These are phyloP conservation scores for Sitodiplosis mosellana DNA, from an alignment of 1,140 invertebrate species.

Conservation along the genomic window DNA sequence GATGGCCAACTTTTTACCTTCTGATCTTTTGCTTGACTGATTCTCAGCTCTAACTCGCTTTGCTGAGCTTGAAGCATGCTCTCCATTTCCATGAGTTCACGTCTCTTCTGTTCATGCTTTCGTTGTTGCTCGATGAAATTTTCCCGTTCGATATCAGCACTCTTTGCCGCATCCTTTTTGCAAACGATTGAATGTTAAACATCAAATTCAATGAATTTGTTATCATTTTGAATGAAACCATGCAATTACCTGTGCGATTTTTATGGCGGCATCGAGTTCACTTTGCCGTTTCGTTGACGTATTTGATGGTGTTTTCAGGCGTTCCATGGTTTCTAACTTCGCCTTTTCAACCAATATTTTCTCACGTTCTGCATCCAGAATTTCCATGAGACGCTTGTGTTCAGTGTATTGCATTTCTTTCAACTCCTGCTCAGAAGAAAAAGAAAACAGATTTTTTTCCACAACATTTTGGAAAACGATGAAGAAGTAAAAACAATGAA, in stretches of 20 bases:
- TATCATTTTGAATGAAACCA: neutral
- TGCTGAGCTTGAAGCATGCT: conserved; percentile 20
- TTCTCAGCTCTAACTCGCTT: conserved; percentile 17
- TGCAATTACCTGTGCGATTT: conserved; percentile 19
- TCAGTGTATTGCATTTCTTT: conserved; percentile 26
- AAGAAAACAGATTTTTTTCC: no score
- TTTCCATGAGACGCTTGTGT: conserved; percentile 20
- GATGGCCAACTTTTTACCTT: no score
- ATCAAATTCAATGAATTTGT: neutral
- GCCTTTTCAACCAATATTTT: conserved; percentile 23
- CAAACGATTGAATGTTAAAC: neutral
- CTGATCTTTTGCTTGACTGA: conserved; percentile 13
- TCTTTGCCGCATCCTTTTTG: conserved; percentile 23
- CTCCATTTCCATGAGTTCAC: conserved; percentile 23
- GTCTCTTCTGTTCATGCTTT: conserved; percentile 25
- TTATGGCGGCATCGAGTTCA: conserved; percentile 29
- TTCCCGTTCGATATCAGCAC: conserved; percentile 26
- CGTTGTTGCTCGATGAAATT: conserved; percentile 22
- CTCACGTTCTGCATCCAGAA: conserved; percentile 27
- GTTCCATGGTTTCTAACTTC: conserved; percentile 23
- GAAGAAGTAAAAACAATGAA: no score
- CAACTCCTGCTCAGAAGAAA: conserved; percentile 17
- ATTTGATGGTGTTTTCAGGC: conserved; percentile 10
- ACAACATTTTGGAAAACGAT: no score
- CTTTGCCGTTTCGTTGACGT: conserved; percentile 16